phyloP scores from a whole-genome alignment of 2,797 vertebrate genomes.

The Chaetodon trifasciatus region DNA sequence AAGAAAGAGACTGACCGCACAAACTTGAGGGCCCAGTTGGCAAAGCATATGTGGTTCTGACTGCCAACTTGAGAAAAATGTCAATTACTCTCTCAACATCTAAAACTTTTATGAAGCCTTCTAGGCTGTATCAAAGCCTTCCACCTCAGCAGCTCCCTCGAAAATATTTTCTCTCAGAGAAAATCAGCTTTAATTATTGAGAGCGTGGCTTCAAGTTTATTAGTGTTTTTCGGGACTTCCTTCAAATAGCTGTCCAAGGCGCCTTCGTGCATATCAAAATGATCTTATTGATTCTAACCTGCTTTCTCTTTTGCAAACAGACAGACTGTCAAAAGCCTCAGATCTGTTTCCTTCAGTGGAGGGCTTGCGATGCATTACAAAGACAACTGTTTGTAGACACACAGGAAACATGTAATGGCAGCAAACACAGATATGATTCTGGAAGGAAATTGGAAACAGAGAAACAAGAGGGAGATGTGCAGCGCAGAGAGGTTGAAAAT shows the following conservation, averaged over 20 bases:
- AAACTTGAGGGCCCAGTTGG: conserved; percentile 75
- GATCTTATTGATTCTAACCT: conserved; percentile 70
- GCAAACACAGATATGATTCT: conserved; percentile 36
- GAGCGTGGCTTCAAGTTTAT: conserved; percentile 75
- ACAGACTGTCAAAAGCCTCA: conserved; percentile 57
- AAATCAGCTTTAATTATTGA: conserved; percentile 85
- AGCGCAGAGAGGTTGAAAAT: conserved; percentile 11
- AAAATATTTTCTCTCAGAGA: conserved; percentile 79
- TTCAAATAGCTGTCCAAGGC: conserved; percentile 67
- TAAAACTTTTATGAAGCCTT: conserved; percentile 86
- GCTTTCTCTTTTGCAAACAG: conserved; percentile 39
- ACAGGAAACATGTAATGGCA: conserved; percentile 31
- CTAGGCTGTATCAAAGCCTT: conserved; percentile 82
- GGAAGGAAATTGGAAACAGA: conserved; percentile 43
- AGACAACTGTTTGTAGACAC: conserved; percentile 48
- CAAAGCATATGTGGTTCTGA: conserved; percentile 74
- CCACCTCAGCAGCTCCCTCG: conserved; percentile 69
- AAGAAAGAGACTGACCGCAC: conserved; percentile 61
- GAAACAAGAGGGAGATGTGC: not conserved
- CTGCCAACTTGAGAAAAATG: conserved; percentile 84
- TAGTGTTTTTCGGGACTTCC: conserved; percentile 78
- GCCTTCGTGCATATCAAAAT: conserved; percentile 69
- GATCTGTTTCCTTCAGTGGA: conserved; percentile 52
- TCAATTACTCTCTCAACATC: conserved; percentile 80
- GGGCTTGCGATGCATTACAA: conserved; percentile 53